phyloP scores from a whole-genome alignment of 2,797 vertebrate species.

The Cuniculus paca region DNA sequence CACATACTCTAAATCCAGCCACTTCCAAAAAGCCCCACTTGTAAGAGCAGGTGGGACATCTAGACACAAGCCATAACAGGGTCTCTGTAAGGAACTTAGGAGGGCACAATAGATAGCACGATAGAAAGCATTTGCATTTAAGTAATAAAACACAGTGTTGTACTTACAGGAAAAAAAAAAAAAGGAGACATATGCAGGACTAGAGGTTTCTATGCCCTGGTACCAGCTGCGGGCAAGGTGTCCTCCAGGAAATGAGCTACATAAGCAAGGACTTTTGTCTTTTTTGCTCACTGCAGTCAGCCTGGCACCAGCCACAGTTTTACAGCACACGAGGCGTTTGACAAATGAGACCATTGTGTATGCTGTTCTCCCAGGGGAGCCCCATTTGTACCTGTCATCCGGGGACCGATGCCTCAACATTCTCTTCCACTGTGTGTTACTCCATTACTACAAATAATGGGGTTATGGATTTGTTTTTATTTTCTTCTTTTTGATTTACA shows the following conservation, averaged over 20 bases:
- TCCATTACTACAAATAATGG: background rate
- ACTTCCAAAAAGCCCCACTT: background rate
- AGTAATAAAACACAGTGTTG: background rate
- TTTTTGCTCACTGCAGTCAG: background rate
- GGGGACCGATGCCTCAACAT: rapidly evolving
- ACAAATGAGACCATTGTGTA: background rate
- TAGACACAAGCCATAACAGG: background rate
- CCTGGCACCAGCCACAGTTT: background rate
- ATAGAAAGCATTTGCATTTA: conserved; percentile 25
- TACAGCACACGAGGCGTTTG: background rate
- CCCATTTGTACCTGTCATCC: no score
- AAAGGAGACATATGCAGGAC: background rate
- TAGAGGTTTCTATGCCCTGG: background rate
- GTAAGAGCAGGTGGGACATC: background rate
- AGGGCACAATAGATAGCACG: no score
- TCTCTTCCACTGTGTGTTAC: background rate
- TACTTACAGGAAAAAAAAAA: background rate
- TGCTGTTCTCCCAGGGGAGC: background rate
- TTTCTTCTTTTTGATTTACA: conserved; percentile 20
- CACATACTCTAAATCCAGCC: background rate
- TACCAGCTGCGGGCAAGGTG: background rate
- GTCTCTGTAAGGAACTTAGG: background rate
- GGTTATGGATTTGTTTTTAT: background rate
- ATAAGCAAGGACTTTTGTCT: background rate
- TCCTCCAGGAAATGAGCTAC: background rate